These are phyloP conservation scores for Chorisops tibialis DNA, from an alignment of 2,888 invertebrate genomes.

Conservation along the genomic window DNA sequence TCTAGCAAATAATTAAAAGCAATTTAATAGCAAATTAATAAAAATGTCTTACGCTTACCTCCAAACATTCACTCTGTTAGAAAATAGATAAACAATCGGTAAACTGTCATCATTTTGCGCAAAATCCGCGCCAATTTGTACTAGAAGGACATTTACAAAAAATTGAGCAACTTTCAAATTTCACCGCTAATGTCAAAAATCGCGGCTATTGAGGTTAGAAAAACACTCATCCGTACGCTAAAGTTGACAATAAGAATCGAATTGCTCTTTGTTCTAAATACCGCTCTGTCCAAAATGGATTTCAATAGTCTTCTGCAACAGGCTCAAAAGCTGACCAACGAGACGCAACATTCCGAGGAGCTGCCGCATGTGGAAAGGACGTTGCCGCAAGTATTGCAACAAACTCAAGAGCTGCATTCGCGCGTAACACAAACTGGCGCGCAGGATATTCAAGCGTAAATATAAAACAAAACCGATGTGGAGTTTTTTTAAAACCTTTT, in stretches of 20 bases:
- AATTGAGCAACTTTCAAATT: no score
- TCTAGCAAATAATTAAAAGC: no score
- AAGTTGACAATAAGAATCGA: no score
- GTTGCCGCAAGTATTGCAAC: slow-evolving; percentile 85
- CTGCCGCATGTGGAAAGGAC: slow-evolving; percentile 83
- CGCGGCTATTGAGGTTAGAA: no score
- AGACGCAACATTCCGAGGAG: slow-evolving; percentile 82
- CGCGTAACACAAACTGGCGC: slow-evolving; percentile 81
- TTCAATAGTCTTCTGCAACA: slow-evolving; percentile 85
- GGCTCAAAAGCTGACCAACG: slow-evolving; percentile 87
- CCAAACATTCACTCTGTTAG: no score
- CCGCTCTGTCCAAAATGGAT: slow-evolving; percentile 54
- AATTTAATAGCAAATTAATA: no score
- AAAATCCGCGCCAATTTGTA: neutral
- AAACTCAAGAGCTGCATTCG: slow-evolving; percentile 83
- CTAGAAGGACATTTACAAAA: no score
- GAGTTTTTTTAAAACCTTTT: slow-evolving; percentile 6
- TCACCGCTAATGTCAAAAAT: no score
- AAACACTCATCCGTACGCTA: no score
- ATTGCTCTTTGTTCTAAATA: no score
- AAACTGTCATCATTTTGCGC: neutral
- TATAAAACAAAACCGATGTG: slow-evolving; percentile 23
- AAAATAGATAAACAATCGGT: neutral
- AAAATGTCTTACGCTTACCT: no score
- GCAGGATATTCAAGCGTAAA: slow-evolving; percentile 84